phyloP scores from a whole-genome alignment of 2,113 vertebrate genomes.

The Cephalophus harveyi region DNA sequence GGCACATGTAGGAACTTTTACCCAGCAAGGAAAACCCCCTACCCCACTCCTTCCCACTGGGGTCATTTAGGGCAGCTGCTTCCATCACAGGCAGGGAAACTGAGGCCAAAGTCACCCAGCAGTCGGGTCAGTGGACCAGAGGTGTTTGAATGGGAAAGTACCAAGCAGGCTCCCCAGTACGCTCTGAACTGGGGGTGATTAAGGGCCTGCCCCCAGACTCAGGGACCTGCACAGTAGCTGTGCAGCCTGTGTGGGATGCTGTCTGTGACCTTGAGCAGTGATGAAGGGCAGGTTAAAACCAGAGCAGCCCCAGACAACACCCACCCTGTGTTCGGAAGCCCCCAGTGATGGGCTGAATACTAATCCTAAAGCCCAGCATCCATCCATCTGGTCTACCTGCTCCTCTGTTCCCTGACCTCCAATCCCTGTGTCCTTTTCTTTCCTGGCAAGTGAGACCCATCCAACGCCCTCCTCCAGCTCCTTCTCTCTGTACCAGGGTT shows the following conservation, averaged over 20 bases:
- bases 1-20: rapidly evolving
- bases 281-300: background rate
- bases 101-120: background rate
- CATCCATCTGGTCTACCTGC: background rate
- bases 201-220: background rate
- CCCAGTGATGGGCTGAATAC: background rate
- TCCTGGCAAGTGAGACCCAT: background rate
- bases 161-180: background rate
- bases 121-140: background rate
- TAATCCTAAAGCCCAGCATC: rapidly evolving
- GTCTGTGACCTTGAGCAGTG: background rate
- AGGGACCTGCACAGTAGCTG: rapidly evolving
- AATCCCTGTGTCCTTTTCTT: background rate
- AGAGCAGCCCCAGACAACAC: background rate
- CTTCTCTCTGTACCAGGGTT: background rate
- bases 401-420: rapidly evolving
- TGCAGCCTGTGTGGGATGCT: too few species aligned
- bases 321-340: rapidly evolving
- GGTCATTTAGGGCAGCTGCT: background rate
- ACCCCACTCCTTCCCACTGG: background rate
- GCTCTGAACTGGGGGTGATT: rapidly evolving
- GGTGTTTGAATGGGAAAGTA: background rate
- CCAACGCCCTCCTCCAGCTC: background rate
- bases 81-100: background rate
- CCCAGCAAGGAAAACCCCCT: background rate